A percentile compares a stretch with the other conserved stretches of the same genome.
phyloP scores from a whole-genome alignment of 1,140 invertebrate species.

The Plectus sambesii region DNA sequence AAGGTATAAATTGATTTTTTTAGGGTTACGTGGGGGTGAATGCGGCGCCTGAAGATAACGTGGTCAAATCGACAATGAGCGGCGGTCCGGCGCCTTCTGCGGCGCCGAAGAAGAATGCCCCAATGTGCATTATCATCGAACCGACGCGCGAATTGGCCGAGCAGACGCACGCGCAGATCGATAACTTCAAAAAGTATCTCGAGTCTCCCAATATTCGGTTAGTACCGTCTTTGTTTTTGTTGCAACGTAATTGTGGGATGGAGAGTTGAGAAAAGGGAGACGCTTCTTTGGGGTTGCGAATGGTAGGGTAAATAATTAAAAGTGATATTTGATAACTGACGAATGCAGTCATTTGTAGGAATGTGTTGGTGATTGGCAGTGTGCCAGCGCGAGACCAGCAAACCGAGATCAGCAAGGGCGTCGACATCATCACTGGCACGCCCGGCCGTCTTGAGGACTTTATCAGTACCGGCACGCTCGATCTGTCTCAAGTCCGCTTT shows the following conservation, averaged over 20 bases:
- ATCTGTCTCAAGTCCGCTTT: conserved; percentile 69
- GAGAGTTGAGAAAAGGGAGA: not conserved
- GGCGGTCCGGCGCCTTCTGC: not conserved
- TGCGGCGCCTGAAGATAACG: conserved; percentile 15
- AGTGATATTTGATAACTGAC: conserved; percentile 6
- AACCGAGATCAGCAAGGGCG: conserved; percentile 62
- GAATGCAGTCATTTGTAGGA: conserved; percentile 46
- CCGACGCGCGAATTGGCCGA: conserved; percentile 93
- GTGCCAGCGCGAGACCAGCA: conserved; percentile 82
- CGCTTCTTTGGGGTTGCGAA: not conserved
- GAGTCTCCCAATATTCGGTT: conserved; percentile 60
- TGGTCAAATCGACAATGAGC: too few relatives aligned
- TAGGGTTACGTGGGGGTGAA: conserved; percentile 19
- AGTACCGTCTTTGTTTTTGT: conserved; percentile 6
- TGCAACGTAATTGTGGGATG: not conserved
- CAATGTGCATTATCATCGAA: conserved; percentile 50
- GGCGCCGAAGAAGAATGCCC: conserved; percentile 13
- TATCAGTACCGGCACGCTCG: conserved; percentile 67
- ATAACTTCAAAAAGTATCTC: conserved; percentile 77
- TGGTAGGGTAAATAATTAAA: not conserved
- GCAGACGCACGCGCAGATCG: conserved; percentile 76
- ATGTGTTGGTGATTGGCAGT: conserved; percentile 78
- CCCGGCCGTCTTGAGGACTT: conserved; percentile 88
- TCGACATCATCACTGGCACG: conserved; percentile 87
- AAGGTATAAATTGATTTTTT: conserved; percentile 3